Percentiles rank a stretch among this genome's conserved stretches.
These are phyloP conservation scores for Halictus quadricinctus DNA, from an alignment of 2,888 invertebrate genomes.

Conservation along the genomic window DNA sequence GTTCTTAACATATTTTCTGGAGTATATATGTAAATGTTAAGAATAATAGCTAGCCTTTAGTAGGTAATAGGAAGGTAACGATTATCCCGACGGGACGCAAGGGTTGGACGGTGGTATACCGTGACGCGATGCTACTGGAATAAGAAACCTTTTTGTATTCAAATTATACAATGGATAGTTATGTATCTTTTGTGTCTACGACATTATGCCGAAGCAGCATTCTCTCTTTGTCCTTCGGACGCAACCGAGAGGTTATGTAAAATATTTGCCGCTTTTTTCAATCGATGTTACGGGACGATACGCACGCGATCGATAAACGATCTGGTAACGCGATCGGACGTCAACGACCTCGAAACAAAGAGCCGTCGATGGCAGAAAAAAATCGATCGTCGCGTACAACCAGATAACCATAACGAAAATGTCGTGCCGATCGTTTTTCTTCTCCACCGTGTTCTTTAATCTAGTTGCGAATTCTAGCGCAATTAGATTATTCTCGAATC, in stretches of 20 bases:
- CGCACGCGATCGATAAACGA: constrained; percentile 34
- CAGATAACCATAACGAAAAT: not conserved
- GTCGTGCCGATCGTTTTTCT: not conserved
- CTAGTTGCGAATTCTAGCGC: not conserved
- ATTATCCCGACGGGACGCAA: not conserved
- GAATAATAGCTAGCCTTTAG: not conserved
- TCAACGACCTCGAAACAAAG: constrained; percentile 45
- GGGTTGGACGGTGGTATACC: not conserved
- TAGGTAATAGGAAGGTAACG: not conserved
- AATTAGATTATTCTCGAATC: not conserved
- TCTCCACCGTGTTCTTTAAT: not conserved
- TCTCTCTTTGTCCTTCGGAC: not conserved
- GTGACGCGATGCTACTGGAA: not conserved
- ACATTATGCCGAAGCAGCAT: not conserved
- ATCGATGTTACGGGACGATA: not conserved
- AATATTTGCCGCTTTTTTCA: constrained; percentile 18
- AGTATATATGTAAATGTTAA: not conserved
- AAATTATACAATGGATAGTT: not conserved
- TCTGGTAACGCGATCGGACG: constrained; percentile 36
- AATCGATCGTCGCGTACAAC: constrained; percentile 25
- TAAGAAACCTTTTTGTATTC: not conserved
- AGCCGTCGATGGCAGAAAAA: constrained; percentile 8
- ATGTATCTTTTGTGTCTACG: not conserved
- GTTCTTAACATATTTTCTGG: no score
- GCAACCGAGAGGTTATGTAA: not conserved